Percentiles rank a stretch among this genome's conserved stretches.
phyloP scores from a whole-genome alignment of 2,888 invertebrate genomes.

The Blastobasis adustella region DNA sequence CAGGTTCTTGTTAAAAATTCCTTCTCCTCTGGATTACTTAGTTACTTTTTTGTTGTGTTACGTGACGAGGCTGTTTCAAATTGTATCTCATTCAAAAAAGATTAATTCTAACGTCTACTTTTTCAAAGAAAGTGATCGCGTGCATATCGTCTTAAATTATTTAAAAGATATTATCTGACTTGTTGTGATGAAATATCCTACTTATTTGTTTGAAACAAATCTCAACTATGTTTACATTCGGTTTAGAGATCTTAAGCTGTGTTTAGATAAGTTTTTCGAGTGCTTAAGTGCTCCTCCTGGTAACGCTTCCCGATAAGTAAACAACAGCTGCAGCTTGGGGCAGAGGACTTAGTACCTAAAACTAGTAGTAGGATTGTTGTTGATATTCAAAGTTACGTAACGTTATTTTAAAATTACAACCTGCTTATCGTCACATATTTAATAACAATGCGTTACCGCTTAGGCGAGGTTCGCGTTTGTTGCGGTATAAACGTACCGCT shows the following conservation, averaged over 20 bases:
- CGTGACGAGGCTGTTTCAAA: too few relatives aligned
- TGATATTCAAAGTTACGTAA: too few relatives aligned
- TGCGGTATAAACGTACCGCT: background rate
- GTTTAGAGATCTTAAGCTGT: slow-evolving; percentile 21
- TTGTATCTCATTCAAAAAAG: too few relatives aligned
- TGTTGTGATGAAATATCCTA: slow-evolving; percentile 3
- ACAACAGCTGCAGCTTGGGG: slow-evolving; percentile 5
- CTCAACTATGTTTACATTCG: slow-evolving; percentile 24
- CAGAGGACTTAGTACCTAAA: too few relatives aligned
- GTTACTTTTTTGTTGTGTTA: slow-evolving; percentile 1
- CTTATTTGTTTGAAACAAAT: slow-evolving; percentile 21
- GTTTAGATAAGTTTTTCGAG: slow-evolving; percentile 24
- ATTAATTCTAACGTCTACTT: too few relatives aligned
- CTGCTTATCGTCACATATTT: too few relatives aligned
- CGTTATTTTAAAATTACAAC: too few relatives aligned
- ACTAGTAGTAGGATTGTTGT: too few relatives aligned
- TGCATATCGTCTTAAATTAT: too few relatives aligned
- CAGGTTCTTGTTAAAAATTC: background rate
- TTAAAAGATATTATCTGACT: too few relatives aligned
- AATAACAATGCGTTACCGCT: too few relatives aligned
- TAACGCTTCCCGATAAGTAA: slow-evolving; percentile 14
- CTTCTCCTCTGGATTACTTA: background rate
- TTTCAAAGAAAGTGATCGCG: too few relatives aligned
- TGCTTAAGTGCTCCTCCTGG: slow-evolving; percentile 24
- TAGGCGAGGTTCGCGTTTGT: background rate